Evolutionary conservation across 2,888 invertebrate genomes (phyloP), one percentile per base, ranked within the genome.

Genomic region (Aphodius sticticus): DNA sequence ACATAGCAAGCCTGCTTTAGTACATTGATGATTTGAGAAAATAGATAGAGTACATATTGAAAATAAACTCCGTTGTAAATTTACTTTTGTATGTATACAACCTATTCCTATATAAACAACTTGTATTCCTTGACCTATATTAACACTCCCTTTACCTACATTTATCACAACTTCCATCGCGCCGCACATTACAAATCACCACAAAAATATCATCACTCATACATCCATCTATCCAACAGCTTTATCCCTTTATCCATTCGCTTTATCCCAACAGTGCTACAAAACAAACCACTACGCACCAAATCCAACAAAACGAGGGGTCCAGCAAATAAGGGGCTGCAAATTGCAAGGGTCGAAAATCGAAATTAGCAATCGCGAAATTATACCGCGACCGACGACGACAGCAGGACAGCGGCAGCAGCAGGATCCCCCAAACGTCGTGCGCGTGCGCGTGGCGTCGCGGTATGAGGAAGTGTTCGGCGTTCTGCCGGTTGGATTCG

Each of bases 401-500:
- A 77, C 70, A 78, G 38, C 71, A 70, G 53, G 53, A 53, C 70
- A 77, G 78, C 26, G 26, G 26, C 26, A 26, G 26, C 69, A 80
- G 80, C 74, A 78, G 79, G 77, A 79, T 74, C 82, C 82, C 77
- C 74, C 7, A 74, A 74, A 12, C 74, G 16, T 69, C 38, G 78
- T 2, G 26, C 76, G 82, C 86, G 84, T 85, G 83, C 81, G 83
- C 85, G 85, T 84, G 79, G 69, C 78, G 72, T 15, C 74, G 77
- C 77, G 83, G 84, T 84, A 84, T 83, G 83, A 84, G 84, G 85
- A 86, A 85, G 85, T 84, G 80, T 36, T 69, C 77, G 36, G 69
- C 69, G 76, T 16, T 69, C 76, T 53, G 70, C 38, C 76, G 76
- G 70, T 69, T 69, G 14, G 26, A 53, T 2, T 76, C 69, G 76